A percentile compares a stretch with the other conserved stretches of the same genome.
Conservation (phyloP, 2,113 vertebrate genomes). For the Zapornia atra region DNA sequence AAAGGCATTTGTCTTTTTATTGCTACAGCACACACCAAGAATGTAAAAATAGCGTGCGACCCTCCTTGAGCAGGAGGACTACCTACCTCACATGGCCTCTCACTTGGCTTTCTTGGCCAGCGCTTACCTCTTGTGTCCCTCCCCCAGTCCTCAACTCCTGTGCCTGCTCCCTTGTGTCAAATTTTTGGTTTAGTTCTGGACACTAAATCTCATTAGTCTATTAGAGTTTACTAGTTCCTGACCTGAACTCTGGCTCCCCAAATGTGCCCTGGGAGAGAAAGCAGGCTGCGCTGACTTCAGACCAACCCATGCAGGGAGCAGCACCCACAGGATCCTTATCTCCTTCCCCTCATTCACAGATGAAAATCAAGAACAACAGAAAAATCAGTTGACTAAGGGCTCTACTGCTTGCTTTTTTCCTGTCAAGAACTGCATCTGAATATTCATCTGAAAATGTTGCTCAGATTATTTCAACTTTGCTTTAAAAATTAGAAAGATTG, state of each 20-base stretch:
- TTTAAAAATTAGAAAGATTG: background rate
- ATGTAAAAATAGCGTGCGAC: background rate
- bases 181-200: background rate
- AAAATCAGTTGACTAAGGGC: background rate
- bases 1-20: background rate
- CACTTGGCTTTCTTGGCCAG: background rate
- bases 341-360: background rate
- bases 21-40: background rate
- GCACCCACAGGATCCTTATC: background rate
- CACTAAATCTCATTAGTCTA: background rate
- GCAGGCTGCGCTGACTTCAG: background rate
- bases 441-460: background rate
- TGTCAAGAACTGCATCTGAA: background rate
- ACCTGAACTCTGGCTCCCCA: background rate
- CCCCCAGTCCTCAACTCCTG: background rate
- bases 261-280: accelerated
- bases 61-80: background rate
- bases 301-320: background rate
- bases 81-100: background rate
- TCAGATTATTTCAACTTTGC: background rate
- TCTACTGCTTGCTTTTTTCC: background rate
- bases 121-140: background rate
- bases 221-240: background rate
- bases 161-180: background rate
- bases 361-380: background rate